Percentiles rank a stretch among this genome's conserved stretches.
Evolutionary conservation across 2,113 vertebrate genomes (phyloP).

Genomic region (Ceyx margarethae): DNA sequence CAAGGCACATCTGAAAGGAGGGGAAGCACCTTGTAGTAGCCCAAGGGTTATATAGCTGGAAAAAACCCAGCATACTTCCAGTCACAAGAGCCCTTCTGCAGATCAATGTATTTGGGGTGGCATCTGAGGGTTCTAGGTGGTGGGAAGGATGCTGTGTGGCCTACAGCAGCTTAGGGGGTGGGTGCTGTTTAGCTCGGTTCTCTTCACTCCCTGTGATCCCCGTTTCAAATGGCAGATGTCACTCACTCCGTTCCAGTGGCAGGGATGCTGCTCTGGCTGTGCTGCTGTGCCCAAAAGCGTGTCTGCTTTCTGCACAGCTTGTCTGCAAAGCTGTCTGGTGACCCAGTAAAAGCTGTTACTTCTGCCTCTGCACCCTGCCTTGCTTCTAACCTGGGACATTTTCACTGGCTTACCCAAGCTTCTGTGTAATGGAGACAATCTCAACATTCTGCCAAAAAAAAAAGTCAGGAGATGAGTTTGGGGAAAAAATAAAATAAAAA

Average conservation of each 20-base stretch:
- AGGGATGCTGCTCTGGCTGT: background rate
- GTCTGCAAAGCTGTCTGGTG: background rate
- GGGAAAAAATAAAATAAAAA: background rate
- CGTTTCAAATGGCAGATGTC: background rate
- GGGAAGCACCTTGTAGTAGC: background rate
- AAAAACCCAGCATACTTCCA: background rate
- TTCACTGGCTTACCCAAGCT: background rate
- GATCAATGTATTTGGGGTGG: background rate
- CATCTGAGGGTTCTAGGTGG: too few species aligned
- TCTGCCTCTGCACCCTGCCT: background rate
- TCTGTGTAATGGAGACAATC: background rate
- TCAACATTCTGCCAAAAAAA: background rate
- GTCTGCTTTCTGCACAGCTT: background rate
- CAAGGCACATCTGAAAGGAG: background rate
- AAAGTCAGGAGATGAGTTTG: background rate
- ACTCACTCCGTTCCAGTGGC: background rate
- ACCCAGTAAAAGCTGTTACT: background rate
- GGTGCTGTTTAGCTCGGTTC: background rate
- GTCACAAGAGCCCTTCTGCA: background rate
- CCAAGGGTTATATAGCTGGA: background rate
- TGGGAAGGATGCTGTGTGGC: background rate
- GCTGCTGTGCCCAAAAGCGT: background rate
- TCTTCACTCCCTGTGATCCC: rapidly evolving
- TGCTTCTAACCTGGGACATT: background rate
- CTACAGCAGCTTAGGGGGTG: background rate